Evolutionary conservation across 2,113 vertebrate genomes (phyloP).

Genomic region (Archilochus colubris): DNA sequence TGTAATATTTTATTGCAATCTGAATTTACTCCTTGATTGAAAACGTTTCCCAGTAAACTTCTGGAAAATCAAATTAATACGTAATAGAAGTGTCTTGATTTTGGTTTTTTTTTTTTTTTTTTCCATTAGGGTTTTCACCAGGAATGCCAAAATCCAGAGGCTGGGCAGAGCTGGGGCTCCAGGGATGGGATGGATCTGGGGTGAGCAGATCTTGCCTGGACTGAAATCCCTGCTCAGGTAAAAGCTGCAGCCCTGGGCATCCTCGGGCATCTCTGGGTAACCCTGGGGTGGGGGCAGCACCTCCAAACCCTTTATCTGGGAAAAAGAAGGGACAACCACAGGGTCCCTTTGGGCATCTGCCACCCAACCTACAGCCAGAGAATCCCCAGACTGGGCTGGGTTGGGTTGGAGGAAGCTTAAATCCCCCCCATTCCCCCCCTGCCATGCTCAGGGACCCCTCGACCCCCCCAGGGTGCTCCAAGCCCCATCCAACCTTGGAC

Average conservation of each 20-base stretch:
- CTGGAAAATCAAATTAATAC: slow-evolving; percentile 78
- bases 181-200: rapidly evolving
- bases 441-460: too few relatives aligned
- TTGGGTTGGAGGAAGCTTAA: too few relatives aligned
- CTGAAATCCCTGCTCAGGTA: not conserved
- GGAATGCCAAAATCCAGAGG: not conserved
- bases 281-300: not conserved
- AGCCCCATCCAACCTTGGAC: too few relatives aligned
- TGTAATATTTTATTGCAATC: slow-evolving; percentile 75
- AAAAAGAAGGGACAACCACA: too few relatives aligned
- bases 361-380: too few relatives aligned
- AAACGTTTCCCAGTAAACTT: slow-evolving; percentile 73
- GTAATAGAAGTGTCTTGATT: slow-evolving; percentile 23
- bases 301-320: not conserved
- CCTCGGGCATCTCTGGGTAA: not conserved
- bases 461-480: too few relatives aligned
- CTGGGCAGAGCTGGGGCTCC: too few relatives aligned
- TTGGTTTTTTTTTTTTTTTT: not conserved
- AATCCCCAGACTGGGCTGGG: too few relatives aligned
- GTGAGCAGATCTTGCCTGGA: not conserved
- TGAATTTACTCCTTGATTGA: slow-evolving; percentile 59
- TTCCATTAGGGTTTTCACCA: not conserved
- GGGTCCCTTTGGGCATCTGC: too few relatives aligned
- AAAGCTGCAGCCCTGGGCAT: not conserved
- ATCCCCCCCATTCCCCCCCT: too few relatives aligned